Evolutionary conservation across 2,113 vertebrate genomes (phyloP).

Genomic region (Saccopteryx leptura): DNA sequence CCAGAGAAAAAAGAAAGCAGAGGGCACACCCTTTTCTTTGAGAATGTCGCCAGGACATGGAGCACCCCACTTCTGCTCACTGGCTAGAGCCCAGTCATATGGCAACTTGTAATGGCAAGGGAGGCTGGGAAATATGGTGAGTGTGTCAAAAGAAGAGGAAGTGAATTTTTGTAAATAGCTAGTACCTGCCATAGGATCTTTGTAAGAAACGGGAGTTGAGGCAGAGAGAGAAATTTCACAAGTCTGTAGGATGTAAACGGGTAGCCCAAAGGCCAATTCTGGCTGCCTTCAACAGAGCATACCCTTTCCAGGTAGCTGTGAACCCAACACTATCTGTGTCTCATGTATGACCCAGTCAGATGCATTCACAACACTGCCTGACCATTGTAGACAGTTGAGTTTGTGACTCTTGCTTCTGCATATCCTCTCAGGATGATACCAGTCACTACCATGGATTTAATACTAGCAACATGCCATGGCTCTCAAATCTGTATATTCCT

Average conservation of each 20-base stretch:
- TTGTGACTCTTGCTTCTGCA: background rate
- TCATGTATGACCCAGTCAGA: background rate
- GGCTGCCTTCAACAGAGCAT: background rate
- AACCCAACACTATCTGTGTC: background rate
- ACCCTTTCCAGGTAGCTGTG: background rate
- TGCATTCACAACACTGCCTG: background rate
- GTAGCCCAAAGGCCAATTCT: background rate
- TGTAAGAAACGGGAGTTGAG: background rate
- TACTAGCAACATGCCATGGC: background rate
- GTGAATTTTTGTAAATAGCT: background rate
- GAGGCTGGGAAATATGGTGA: background rate
- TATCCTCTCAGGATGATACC: background rate
- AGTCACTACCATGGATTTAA: background rate
- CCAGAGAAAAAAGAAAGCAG: background rate
- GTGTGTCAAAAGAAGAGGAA: background rate
- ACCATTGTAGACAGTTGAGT: background rate
- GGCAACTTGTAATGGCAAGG: background rate
- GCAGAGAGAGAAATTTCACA: background rate
- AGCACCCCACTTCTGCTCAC: background rate
- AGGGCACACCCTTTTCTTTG: background rate
- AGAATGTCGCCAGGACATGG: background rate
- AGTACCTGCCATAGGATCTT: background rate
- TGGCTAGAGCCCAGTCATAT: background rate
- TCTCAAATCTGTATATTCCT: background rate
- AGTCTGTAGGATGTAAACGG: background rate